A percentile compares a stretch with the other conserved stretches of the same genome.
Evolutionary conservation across 2,797 vertebrate species (phyloP).

Genomic region (Acomys russatus): DNA sequence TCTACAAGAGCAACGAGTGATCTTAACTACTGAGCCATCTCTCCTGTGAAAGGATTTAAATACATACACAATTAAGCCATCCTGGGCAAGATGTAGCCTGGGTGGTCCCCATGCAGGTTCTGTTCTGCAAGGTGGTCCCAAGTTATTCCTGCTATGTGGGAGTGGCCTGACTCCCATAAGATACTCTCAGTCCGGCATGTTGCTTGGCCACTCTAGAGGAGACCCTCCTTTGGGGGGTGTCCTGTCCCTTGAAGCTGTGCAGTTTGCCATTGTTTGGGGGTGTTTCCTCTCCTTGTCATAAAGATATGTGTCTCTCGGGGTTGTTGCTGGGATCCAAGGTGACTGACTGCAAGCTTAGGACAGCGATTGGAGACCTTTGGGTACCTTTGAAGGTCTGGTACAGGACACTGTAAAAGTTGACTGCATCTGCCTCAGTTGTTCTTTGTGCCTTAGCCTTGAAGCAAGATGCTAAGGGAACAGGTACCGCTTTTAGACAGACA

Average conservation of each 20-base stretch:
- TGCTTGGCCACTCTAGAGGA: not conserved
- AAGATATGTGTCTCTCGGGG: not conserved
- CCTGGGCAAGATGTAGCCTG: not conserved
- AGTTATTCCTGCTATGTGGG: not conserved
- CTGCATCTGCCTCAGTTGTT: not conserved
- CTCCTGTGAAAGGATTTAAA: not conserved
- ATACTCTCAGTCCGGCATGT: not conserved
- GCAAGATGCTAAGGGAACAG: not conserved
- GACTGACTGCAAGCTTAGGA: not conserved
- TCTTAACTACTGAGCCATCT: not conserved
- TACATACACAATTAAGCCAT: not conserved
- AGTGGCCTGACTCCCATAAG: not conserved
- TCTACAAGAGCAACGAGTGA: not conserved
- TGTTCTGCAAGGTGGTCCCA: not conserved
- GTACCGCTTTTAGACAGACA: not conserved
- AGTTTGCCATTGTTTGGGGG: not conserved
- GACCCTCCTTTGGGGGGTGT: not conserved
- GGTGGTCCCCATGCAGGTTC: not conserved
- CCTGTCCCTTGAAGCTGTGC: not conserved
- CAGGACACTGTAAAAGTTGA: not conserved
- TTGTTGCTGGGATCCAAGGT: not conserved
- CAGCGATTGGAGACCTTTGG: not conserved
- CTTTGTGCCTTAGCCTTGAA: not conserved
- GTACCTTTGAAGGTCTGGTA: not conserved
- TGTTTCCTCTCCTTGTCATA: not conserved